These are phyloP conservation scores for Scalopus aquaticus DNA, from an alignment of 2,113 vertebrate genomes.

Conservation along the genomic window DNA sequence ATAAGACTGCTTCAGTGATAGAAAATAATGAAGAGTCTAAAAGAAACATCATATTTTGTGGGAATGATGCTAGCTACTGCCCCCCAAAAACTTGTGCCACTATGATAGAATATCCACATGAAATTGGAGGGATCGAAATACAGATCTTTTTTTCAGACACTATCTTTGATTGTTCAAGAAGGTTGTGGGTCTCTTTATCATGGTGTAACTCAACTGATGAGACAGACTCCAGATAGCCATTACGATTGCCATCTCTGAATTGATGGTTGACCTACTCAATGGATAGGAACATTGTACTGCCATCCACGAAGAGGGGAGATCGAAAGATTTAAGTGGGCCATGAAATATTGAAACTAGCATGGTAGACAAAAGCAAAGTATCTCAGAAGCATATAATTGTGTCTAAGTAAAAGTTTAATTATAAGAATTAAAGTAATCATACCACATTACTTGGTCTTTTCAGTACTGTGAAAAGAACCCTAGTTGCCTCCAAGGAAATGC, in stretches of 20 bases:
- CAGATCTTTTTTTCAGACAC: conserved; percentile 96
- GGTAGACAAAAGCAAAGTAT: conserved; percentile 70
- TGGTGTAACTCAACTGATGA: conserved; percentile 95
- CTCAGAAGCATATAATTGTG: conserved; percentile 76
- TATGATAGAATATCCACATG: conserved; percentile 96
- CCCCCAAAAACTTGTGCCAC: conserved; percentile 98
- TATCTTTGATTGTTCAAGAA: conserved; percentile 92
- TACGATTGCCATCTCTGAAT: conserved; percentile 98
- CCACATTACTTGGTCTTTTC: conserved; percentile 80
- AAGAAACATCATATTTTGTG: conserved; percentile 96
- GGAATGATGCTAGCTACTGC: conserved; percentile 98
- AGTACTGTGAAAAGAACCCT: conserved; percentile 61
- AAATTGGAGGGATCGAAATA: conserved; percentile 99
- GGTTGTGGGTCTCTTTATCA: conserved; percentile 96
- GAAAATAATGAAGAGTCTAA: conserved; percentile 91
- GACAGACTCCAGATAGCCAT: conserved; percentile 99
- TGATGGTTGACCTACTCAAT: conserved; percentile 96
- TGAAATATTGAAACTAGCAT: conserved; percentile 73
- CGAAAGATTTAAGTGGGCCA: conserved; percentile 87
- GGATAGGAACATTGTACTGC: conserved; percentile 85
- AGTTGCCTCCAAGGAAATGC: conserved; percentile 72
- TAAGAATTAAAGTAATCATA: conserved; percentile 60
- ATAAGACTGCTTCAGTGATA: conserved; percentile 88
- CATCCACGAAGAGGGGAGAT: conserved; percentile 82
- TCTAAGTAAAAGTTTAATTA: conserved; percentile 72